phyloP scores from a whole-genome alignment of 2,888 invertebrate species.

The Megalurothrips usitatus region DNA sequence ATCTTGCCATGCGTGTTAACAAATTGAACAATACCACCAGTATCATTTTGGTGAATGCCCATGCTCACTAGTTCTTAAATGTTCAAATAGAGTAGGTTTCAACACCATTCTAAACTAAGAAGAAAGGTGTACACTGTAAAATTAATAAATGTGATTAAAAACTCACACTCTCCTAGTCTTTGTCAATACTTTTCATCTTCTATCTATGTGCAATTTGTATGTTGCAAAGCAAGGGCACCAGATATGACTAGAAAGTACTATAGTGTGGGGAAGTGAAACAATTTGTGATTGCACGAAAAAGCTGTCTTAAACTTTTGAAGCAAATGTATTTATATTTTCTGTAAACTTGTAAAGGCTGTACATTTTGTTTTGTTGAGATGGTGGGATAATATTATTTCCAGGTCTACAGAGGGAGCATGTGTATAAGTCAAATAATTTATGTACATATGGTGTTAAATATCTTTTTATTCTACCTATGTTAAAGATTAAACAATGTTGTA shows the following conservation, averaged over 20 bases:
- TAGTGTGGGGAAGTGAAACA: not conserved
- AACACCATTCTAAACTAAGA: not conserved
- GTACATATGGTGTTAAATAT: slow-evolving; percentile 8
- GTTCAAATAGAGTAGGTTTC: not conserved
- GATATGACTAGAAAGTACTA: not conserved
- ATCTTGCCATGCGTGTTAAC: not conserved
- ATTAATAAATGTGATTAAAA: not conserved
- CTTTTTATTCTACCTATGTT: slow-evolving; percentile 26
- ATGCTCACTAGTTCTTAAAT: not conserved
- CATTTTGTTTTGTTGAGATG: not conserved
- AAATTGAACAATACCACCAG: not conserved
- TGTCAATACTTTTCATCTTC: not conserved
- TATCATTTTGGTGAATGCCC: not conserved
- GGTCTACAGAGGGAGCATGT: not conserved
- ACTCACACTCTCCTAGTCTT: slow-evolving; percentile 4
- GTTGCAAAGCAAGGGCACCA: not conserved
- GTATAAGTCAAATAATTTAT: not conserved
- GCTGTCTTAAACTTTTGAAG: not conserved
- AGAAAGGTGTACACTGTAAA: not conserved
- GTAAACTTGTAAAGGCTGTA: not conserved
- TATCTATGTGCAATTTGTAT: not conserved
- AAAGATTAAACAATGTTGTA: slow-evolving; percentile 9
- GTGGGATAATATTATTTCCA: not conserved
- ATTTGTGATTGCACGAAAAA: not conserved
- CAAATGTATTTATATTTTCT: not conserved